Evolutionary conservation across 2,113 vertebrate species (phyloP), one percentile per base, ranked within the genome.

Genomic region (Choloepus hoffmanni): DNA sequence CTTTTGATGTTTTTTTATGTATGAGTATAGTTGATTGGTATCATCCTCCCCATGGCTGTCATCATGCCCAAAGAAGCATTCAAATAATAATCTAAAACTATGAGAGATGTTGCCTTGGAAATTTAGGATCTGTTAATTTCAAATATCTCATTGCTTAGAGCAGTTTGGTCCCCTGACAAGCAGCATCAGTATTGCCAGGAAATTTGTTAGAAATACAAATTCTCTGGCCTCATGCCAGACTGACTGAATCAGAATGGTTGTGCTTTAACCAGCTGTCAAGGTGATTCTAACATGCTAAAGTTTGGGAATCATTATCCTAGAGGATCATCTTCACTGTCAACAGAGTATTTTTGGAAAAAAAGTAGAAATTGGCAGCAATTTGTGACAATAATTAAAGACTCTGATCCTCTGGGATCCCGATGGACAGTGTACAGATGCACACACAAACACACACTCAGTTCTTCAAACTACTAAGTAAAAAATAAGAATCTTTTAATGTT

Each of bases 121-220:
- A 53, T 2, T 83, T 60, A 33, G 4, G 3, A 33, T 0, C 26
- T 11, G n/a, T 70, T 70, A 28, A 62, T 50, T 43, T 73, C 83
- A 89, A 95, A 86, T 43, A 1, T 0, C 1, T 85, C 30, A 30
- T 26, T 36, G 55, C 33, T 62, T 50, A 79, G 7, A 84, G 7
- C 2, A 16, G 1, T 45, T 53, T 28, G 18, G 2, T 55, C 10
- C 0, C 21, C 5, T 84, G 21, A 14, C 18, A 24, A 55, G 12
- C 18, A 89, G 82, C 6, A 43, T 18, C 43, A 85, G 6, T 7
- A 13, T 40, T 58, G 43, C 8, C 21, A 63, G 12, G 9, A 68
- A 86, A 96, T 2, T n/a, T 78, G 50, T 26, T 85, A 81, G 12
- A 85, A 92, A 65, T 43, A 30, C 13, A 82, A 2, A 95, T 87